phyloP scores from a whole-genome alignment of 2,888 invertebrate species.

The Argynnis bischoffii region DNA sequence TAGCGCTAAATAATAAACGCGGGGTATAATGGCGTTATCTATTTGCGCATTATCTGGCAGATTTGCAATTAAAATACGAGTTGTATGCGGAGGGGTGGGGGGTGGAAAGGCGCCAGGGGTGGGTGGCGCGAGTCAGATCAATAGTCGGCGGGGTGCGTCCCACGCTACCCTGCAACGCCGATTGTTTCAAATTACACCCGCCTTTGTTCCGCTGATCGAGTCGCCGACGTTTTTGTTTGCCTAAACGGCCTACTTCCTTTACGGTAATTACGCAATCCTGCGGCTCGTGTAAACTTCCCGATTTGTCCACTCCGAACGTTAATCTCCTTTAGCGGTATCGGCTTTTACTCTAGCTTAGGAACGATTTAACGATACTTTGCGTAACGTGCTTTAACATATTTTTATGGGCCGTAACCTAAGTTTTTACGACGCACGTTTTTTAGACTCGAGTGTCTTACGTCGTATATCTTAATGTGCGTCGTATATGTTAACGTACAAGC shows the following conservation, averaged over 20 bases:
- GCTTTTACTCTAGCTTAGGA: constrained; percentile 33
- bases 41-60: constrained; percentile 82
- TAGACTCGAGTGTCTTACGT: constrained; percentile 14
- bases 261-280: constrained; percentile 79
- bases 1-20: constrained; percentile 76
- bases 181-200: constrained; percentile 81
- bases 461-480: constrained; percentile 11
- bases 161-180: constrained; percentile 74
- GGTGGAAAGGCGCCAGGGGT: constrained; percentile 49
- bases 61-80: constrained; percentile 82
- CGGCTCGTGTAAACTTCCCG: constrained; percentile 66
- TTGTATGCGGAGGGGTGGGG: constrained; percentile 59
- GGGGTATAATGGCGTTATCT: constrained; percentile 79
- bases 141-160: constrained; percentile 78
- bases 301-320: constrained; percentile 53
- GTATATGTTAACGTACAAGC: constrained; percentile 1
- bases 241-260: constrained; percentile 77
- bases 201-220: constrained; percentile 80
- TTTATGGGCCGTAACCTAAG: constrained; percentile 31
- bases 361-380: constrained; percentile 35
- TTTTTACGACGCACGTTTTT: constrained; percentile 29
- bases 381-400: constrained; percentile 32
- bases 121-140: constrained; percentile 65
- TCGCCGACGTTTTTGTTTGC: constrained; percentile 78
- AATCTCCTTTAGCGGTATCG: constrained; percentile 52